Evolutionary conservation across 2,888 invertebrate species (phyloP), one percentile per base, ranked within the genome.

Genomic region (Beris morrisii): DNA sequence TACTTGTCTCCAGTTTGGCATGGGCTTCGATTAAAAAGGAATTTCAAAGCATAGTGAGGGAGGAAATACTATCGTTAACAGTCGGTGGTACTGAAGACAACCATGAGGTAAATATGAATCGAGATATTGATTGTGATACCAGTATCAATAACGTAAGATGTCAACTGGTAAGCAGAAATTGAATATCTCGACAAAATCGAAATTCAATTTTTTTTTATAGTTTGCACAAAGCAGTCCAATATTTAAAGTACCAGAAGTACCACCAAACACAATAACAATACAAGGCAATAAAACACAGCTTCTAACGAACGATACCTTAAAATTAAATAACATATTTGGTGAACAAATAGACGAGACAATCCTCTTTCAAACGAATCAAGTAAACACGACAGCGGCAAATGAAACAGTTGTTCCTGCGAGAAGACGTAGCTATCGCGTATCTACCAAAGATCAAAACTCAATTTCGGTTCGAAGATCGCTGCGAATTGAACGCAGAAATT

Each of bases 171-270:
- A n/a, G 44, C 13, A 15, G 15, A 30, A 9, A 28, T 22, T 28
- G 4, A 38, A 38, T 38, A 38, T 3, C 38, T 3, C 38, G 38
- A 38, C 2, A 22, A 22, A 22, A 22, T 22, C 22, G 22, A 2
- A 22, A 22, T 22, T 22, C 22, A 38, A 38, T 38, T 38, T 38
- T 7, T 38, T 38, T 7, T 38, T 38, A 38, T 38, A 38, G 38
- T 61, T 52, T 52, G 52, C 61, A 5, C 38, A 61, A 50, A 61
- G 61, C 28, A 61, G 61, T 61, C 61, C 61, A 3, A 52, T 61
- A 31, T 75, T 75, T 22, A 75, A 74, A 72, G 66, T 73, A 50
- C 74, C 75, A 5, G 65, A 67, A 30, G 58, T 69, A 13, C 73
- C 73, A 9, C 13, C 15, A 5, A 30, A 50, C 4, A 12, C 4